Base-by-base conservation (phyloP, 2,888 invertebrate species). In the Pachliopta kotzebuea region DNA sequence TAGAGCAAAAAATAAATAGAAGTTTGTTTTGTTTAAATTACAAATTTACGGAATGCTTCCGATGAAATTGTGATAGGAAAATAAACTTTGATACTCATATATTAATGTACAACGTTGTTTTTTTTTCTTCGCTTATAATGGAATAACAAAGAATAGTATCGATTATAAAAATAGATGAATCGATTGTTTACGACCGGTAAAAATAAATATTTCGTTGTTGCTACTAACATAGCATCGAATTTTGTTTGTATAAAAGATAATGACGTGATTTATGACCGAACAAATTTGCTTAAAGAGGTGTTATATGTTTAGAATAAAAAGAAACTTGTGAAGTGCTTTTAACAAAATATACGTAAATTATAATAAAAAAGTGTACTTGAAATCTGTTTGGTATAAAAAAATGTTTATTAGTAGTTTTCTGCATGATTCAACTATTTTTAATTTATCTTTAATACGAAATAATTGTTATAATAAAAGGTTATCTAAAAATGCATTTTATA, bases 21-120 rank as follows among this genome's bases (percentile, higher is more conserved):
- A 69, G 70, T 72, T 72, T 71, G 69, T 74, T 68, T 67, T 66
- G 66, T 67, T 71, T 63, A 68, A 69, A 72, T 73, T 74, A 72
- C 62, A 66, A 72, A 74, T 75, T 71, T 72, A 72, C 69, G 72
- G 56, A 70, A 69, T 63, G 68, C 65, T 71, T 71, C 66, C 67
- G 61, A 72, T 73, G 69, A 72, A 72, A 72, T 68, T 72, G 69
- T 67, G 65, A 62, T 69, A 70, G 58, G n/a, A 61, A 68, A 74
- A 74, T 70, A 75, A 75, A 75, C 73, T 73, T 23, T 60, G 50
- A 56, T 56, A 59, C 52, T 56, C 61, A 65, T 65, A 64, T 65
- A 58, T 65, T 65, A 65, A 61, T 68, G 68, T 68, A 59, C 37
- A 60, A 62, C 31, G 24, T 42, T 63, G 62, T 66, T 66, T 71